Evolutionary conservation across 2,797 vertebrate genomes (phyloP).

Genomic region (Eptatretus atami): DNA sequence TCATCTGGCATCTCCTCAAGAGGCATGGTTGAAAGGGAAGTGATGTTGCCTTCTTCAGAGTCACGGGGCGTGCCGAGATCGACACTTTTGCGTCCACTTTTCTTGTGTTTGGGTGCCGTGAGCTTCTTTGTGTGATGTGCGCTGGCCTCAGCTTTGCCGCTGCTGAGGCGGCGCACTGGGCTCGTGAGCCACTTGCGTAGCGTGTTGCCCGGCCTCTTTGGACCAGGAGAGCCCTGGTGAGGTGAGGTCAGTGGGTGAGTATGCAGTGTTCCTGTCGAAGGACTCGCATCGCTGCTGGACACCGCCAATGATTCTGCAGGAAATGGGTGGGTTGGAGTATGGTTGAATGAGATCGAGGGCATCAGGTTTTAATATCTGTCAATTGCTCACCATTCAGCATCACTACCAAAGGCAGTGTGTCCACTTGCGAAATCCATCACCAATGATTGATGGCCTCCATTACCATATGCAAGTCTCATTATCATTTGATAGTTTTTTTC

Average conservation of each 20-base stretch:
- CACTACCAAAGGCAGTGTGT: too few relatives aligned
- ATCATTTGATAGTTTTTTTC: too few relatives aligned
- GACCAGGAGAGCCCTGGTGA: slow-evolving; percentile 68
- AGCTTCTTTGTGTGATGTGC: slow-evolving; percentile 59
- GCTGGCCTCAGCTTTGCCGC: slow-evolving; percentile 55
- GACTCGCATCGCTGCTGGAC: slow-evolving; percentile 78
- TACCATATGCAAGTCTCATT: too few relatives aligned
- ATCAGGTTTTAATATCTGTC: too few relatives aligned
- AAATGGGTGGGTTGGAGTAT: too few relatives aligned
- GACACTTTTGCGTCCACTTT: slow-evolving; percentile 55
- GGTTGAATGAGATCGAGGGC: too few relatives aligned
- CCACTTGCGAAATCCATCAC: too few relatives aligned
- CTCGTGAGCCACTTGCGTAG: slow-evolving; percentile 92
- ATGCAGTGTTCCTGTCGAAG: slow-evolving; percentile 57
- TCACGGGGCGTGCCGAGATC: slow-evolving; percentile 71
- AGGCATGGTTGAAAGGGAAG: slow-evolving; percentile 32
- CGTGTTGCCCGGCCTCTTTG: slow-evolving; percentile 80
- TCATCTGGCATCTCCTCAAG: slow-evolving; percentile 87
- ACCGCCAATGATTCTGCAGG: slow-evolving; percentile 53
- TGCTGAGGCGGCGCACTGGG: slow-evolving; percentile 75
- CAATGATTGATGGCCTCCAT: too few relatives aligned
- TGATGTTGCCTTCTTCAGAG: slow-evolving; percentile 61
- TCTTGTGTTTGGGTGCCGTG: slow-evolving; percentile 72
- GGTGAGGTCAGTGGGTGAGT: slow-evolving; percentile 34
- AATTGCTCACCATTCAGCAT: too few relatives aligned